Evolutionary conservation across 2,888 invertebrate species (phyloP), one percentile per base, ranked within the genome.

Genomic region (Cerceris rybyensis): DNA sequence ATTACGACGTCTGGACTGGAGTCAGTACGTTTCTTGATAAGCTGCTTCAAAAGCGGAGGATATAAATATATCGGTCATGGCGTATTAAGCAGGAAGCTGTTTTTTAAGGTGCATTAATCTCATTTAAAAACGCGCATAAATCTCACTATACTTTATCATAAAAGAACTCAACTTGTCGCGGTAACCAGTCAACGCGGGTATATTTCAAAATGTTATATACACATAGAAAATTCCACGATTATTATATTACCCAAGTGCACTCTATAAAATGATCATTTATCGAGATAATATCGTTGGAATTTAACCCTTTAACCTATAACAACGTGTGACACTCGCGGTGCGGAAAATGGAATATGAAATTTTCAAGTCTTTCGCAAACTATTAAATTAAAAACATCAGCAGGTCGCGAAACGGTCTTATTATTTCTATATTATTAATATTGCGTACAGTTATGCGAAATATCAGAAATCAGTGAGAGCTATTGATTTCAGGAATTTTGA

Each of bases 1-100:
- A 83, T 86, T 87, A 85, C 81, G 63, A 66, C 66, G 69, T 58
- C 80, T 75, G 75, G 69, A 59, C 61, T 58, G 17, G 64, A 70
- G 59, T 70, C 60, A 63, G 55, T 61, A 76, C 78, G 74, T 81
- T 78, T 70, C 79, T 75, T 76, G 73, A 82, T 85, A 87, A 84
- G 78, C 84, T 76, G 80, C 81, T 79, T 78, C 74, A 70, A 69
- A 61, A 75, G 81, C 78, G 80, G 82, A 61, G 28, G 70, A 50
- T 67, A 52, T 65, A 74, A 73, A 57, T 50, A 66, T 43, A 42
- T 61, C 55, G 65, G 42, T 46, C 58, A 70, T 42, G 63, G 65
- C 42, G 74, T 69, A 75, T 81, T 75, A 68, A 80, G 70, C 80
- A 72, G 80, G 67, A 70, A 73, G 73, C 65, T 17, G 64, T 76